Evolutionary conservation across 2,888 invertebrate genomes (phyloP), one percentile per base, ranked within the genome.

Genomic region (Acanthosepion esculentum): DNA sequence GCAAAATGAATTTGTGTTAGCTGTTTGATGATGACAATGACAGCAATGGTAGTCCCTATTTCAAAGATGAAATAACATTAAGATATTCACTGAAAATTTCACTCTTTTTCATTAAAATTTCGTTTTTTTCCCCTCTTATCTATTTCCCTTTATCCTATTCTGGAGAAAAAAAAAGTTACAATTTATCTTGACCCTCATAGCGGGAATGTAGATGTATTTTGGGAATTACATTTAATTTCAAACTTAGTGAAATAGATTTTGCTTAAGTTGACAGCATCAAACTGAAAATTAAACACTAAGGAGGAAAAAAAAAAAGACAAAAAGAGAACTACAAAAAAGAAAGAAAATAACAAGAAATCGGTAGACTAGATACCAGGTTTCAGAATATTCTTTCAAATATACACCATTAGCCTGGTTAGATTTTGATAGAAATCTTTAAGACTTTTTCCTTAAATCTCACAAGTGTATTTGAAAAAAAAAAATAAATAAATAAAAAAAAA

Each of bases 321-420:
- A 33, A 78, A n/a, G 33, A 5, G 33, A 78, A 78, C 15, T 18
- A 78, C n/a, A 4, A 33, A 10, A 15, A 78, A n/a, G 33, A 15
- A 78, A n/a, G 33, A 78, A 1, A n/a, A 78, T 33, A 78, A 78
- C 0, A 59, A 59, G 20, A 64, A n/a, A 12, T 15, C 33, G 15
- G n/a, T 5, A 78, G 78, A 78, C n/a, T 29, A 78, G n/a, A 33
- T 33, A 78, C 78, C 78, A 78, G 78, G 78, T 78, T 78, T 78
- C 78, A 78, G 78, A 78, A 78, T 78, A 78, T 78, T 78, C 78
- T 78, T 78, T 15, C n/a, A 78, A 78, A 78, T 78, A 78, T 78
- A n/a, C 78, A 78, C 78, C 78, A 78, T 78, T 33, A n/a, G n/a
- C 78, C 78, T 78, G 78, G 78, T 78, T 2, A 78, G n/a, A 33